Base-by-base conservation (phyloP, 2,888 invertebrate species). In the Apotomis turbidana region DNA sequence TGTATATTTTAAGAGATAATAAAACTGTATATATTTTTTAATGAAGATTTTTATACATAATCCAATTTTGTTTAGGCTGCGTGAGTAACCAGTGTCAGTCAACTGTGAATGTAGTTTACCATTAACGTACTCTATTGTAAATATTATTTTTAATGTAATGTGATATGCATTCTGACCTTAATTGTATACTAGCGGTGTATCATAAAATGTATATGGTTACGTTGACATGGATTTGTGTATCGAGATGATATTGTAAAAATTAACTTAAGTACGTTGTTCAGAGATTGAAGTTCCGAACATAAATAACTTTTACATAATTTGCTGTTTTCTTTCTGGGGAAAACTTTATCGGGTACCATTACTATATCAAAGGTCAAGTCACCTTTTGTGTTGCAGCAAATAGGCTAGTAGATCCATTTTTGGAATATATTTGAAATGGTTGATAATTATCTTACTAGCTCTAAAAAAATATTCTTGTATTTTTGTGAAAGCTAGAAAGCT, bases 211-310 rank as follows among this genome's bases (percentile, higher is more conserved):
- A 89, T 93, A 92, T 90, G 85, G 87, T 88, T 87, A 87, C 85
- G 91, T 93, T 92, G 88, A 88, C 84, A 89, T 89, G 86, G 84
- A 90, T 90, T 90, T 90, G 86, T 92, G 89, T 90, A 90, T 90
- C 62, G 87, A 89, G 91, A 88, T 87, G 88, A 90, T 91, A 91
- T 91, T 92, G 89, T 93, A 90, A 87, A 90, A 86, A 90, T 87
- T 90, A 87, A 89, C 84, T 88, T 86, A 87, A 88, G 87, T 87
- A 87, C 83, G 88, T 91, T 90, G 90, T 93, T 92, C 91, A 87
- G 85, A 90, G 85, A 91, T 90, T 90, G 87, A 90, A 86, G 87
- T 91, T 91, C 89, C 86, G 88, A 88, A 91, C 88, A 87, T 88
- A 86, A 92, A 91, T 90, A 90, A 91, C 87, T 93, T 93, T 93